Conservation (phyloP, 2,888 invertebrate genomes). For the Cabera pusaria region DNA sequence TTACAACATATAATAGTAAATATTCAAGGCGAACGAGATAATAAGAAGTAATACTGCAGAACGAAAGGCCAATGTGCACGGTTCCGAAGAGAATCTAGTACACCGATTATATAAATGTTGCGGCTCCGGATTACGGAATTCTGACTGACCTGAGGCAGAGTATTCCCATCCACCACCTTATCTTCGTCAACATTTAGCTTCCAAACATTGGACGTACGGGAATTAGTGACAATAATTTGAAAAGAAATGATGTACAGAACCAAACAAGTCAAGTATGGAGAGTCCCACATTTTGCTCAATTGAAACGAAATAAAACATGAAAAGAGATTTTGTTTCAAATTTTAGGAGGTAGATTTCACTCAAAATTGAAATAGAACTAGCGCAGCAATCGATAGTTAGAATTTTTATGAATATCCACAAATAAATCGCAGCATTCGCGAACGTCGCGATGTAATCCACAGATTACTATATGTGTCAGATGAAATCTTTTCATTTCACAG, state of each 20-base stretch:
- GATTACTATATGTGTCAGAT: too few species aligned
- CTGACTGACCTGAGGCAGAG: conserved; percentile 78
- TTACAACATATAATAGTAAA: conserved; percentile 29
- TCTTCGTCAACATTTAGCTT: conserved; percentile 90
- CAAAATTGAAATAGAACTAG: conserved; percentile 44
- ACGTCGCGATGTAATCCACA: conserved; percentile 5
- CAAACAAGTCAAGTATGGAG: conserved; percentile 84
- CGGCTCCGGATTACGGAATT: conserved; percentile 35
- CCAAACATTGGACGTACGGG: conserved; percentile 93
- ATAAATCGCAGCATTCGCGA: conserved; percentile 46
- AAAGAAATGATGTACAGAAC: conserved; percentile 88
- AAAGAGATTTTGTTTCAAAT: conserved; percentile 45
- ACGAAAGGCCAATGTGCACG: conserved; percentile 40
- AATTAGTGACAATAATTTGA: conserved; percentile 89
- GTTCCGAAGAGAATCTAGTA: conserved; percentile 39
- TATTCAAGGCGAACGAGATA: conserved; percentile 47
- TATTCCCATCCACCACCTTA: conserved; percentile 87
- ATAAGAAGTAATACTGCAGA: conserved; percentile 35
- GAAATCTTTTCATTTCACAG: too few species aligned
- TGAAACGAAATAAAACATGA: conserved; percentile 57
- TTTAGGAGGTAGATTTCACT: conserved; percentile 47
- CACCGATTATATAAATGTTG: conserved; percentile 65
- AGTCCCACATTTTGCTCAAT: conserved; percentile 79
- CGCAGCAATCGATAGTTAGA: conserved; percentile 48
- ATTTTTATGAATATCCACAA: conserved; percentile 50